phyloP scores from a whole-genome alignment of 2,797 vertebrate genomes.

The Buceros bicornis region DNA sequence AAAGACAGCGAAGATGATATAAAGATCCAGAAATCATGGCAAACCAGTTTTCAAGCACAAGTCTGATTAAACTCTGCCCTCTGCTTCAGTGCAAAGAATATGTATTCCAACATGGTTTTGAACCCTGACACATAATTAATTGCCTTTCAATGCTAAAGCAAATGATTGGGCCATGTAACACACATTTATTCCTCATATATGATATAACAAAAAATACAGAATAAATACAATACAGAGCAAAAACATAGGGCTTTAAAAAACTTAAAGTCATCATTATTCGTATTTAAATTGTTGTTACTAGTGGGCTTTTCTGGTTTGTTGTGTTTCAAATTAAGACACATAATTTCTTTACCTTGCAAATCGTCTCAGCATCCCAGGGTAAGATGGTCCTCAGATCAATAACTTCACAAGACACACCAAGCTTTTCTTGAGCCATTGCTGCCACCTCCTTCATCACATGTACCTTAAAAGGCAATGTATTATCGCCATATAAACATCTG shows the following conservation, averaged over 20 bases:
- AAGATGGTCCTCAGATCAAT: conserved; percentile 96
- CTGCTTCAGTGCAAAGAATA: background rate
- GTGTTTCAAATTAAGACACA: background rate
- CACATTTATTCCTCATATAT: background rate
- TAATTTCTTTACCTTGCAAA: conserved; percentile 90
- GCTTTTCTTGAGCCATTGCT: conserved; percentile 94
- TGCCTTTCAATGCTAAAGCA: background rate
- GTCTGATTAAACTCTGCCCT: background rate
- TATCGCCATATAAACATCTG: background rate
- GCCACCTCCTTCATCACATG: conserved; percentile 96
- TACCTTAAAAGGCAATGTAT: conserved; percentile 79
- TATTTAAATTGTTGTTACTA: background rate
- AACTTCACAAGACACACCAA: conserved; percentile 97
- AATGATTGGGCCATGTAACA: background rate
- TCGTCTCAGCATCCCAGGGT: conserved; percentile 93
- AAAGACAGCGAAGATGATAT: background rate
- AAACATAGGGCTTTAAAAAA: background rate
- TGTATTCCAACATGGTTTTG: background rate
- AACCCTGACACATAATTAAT: background rate
- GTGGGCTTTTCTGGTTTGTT: background rate
- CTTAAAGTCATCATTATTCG: background rate
- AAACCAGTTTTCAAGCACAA: background rate
- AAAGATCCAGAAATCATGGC: background rate
- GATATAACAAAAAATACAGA: background rate
- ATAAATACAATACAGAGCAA: background rate